Evolutionary conservation across 1,140 invertebrate genomes (phyloP).

Genomic region (Adelges cooleyi): DNA sequence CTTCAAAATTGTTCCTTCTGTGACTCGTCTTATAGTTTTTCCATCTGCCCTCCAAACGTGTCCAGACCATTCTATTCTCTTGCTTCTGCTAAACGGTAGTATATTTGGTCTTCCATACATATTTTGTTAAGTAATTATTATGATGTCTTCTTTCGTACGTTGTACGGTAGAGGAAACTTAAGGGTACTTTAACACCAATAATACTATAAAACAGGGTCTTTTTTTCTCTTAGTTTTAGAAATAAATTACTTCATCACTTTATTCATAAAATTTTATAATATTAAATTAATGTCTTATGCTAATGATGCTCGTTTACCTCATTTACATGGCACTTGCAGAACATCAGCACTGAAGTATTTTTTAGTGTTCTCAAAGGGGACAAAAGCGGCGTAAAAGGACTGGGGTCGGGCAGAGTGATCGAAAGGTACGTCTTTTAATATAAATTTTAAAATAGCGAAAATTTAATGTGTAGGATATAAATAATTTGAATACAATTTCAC

Average conservation of each 20-base stretch:
- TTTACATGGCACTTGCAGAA: background rate
- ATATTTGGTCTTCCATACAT: background rate
- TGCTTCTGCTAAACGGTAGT: background rate
- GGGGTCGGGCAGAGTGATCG: conserved; percentile 28
- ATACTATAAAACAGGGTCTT: too few species aligned
- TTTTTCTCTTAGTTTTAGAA: too few species aligned
- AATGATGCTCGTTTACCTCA: too few species aligned
- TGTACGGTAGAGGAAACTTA: too few species aligned
- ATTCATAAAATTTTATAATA: too few species aligned
- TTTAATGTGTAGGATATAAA: background rate
- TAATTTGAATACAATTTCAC: too few species aligned
- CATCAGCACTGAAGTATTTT: conserved; percentile 24
- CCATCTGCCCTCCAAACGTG: background rate
- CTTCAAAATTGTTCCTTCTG: background rate
- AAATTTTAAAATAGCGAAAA: background rate
- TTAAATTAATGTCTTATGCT: too few species aligned
- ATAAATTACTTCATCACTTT: too few species aligned
- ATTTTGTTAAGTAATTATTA: too few species aligned
- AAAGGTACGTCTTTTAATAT: conserved; percentile 20
- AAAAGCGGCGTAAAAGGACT: conserved; percentile 25
- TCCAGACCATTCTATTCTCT: background rate
- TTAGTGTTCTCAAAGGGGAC: conserved; percentile 25
- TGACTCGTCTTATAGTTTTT: background rate
- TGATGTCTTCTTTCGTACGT: too few species aligned
- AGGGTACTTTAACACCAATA: too few species aligned